phyloP scores from a whole-genome alignment of 2,797 vertebrate species.

The Gymnodraco acuticeps region DNA sequence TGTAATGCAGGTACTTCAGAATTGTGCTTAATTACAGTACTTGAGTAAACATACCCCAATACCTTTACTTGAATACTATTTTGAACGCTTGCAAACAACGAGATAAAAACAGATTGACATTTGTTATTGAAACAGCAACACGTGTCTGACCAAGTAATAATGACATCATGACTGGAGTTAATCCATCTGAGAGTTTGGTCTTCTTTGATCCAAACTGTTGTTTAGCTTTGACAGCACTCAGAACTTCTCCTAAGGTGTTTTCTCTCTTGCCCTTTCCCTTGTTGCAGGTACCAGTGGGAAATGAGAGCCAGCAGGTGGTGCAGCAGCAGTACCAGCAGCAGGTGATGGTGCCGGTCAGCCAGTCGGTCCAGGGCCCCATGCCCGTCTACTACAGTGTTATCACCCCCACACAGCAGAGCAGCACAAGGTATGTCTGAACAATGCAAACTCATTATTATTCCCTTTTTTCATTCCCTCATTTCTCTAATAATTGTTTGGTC shows the following conservation, averaged over 20 bases:
- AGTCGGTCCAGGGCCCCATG: conserved; percentile 95
- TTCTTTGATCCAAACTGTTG: not conserved
- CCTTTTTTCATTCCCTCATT: too few species aligned
- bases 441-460: not conserved
- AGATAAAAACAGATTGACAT: not conserved
- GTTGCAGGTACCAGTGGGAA: conserved; percentile 92
- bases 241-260: not conserved
- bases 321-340: conserved; percentile 97
- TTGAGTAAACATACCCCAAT: too few species aligned
- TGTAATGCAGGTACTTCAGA: too few species aligned
- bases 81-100: not conserved
- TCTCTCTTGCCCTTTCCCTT: not conserved
- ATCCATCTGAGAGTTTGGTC: not conserved
- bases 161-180: not conserved
- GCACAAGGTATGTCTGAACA: conserved; percentile 87
- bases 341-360: conserved; percentile 94
- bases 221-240: not conserved
- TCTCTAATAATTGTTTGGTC: too few species aligned
- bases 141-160: not conserved
- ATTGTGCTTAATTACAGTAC: too few species aligned
- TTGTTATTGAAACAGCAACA: not conserved
- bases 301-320: conserved; percentile 93
- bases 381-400: conserved; percentile 98
- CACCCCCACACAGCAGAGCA: conserved; percentile 94
- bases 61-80: not conserved